Conservation (phyloP, 1,140 invertebrate genomes). For the Druon quercuslanigerum region DNA sequence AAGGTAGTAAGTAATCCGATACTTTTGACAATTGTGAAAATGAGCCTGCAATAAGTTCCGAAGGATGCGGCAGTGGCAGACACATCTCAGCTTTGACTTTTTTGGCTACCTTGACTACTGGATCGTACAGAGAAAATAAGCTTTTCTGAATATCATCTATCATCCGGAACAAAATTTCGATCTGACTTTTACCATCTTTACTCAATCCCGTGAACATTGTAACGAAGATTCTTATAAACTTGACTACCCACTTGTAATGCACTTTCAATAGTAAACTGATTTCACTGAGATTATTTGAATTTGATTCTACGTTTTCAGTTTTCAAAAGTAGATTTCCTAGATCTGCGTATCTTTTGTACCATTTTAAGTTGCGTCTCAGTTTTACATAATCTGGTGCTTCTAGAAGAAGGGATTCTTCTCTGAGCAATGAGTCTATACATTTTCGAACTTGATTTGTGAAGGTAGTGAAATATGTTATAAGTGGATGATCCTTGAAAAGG, state of each 20-base stretch:
- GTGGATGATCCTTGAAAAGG: conserved; percentile 73
- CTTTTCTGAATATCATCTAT: conserved; percentile 46
- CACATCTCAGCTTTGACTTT: conserved; percentile 44
- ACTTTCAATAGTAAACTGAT: conserved; percentile 60
- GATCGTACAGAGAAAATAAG: conserved; percentile 54
- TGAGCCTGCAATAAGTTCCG: conserved; percentile 51
- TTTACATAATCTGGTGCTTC: conserved; percentile 44
- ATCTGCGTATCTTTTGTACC: conserved; percentile 72
- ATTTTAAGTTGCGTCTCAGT: conserved; percentile 67
- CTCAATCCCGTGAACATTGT: conserved; percentile 24
- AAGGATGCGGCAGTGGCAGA: conserved; percentile 59
- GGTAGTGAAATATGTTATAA: conserved; percentile 71
- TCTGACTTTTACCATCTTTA: conserved; percentile 18
- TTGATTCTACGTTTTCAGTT: conserved; percentile 48
- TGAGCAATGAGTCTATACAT: conserved; percentile 64
- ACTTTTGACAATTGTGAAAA: conserved; percentile 44
- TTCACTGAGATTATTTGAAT: conserved; percentile 57
- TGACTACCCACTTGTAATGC: conserved; percentile 69
- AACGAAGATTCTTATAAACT: conserved; percentile 56
- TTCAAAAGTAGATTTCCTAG: conserved; percentile 55
- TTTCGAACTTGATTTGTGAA: conserved; percentile 68
- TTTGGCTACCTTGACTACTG: conserved; percentile 61
- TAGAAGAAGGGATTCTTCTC: conserved; percentile 45
- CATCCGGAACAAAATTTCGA: conserved; percentile 37
- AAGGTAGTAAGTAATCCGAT: conserved; percentile 43